Percentiles rank a stretch among this genome's conserved stretches.
These are phyloP conservation scores for Oscheius sp. DNA, from an alignment of 1,140 invertebrate genomes.

Conservation along the genomic window DNA sequence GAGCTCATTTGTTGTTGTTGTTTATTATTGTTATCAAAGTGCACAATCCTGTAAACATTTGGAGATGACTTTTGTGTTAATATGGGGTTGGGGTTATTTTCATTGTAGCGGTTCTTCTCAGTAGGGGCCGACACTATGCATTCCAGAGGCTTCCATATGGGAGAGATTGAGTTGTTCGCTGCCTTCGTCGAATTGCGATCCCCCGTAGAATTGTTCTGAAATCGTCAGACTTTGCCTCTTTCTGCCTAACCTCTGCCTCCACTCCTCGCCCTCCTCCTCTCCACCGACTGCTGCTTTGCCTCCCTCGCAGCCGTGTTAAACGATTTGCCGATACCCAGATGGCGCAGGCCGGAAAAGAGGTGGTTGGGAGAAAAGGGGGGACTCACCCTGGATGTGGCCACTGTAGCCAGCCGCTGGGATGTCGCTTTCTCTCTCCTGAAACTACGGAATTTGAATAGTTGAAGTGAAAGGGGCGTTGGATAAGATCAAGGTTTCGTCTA, in stretches of 20 bases:
- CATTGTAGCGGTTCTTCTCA: too few relatives aligned
- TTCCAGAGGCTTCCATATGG: background rate
- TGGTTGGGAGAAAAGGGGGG: background rate
- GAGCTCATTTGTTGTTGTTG: too few relatives aligned
- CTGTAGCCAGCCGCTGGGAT: constrained; percentile 38
- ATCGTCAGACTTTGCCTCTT: background rate
- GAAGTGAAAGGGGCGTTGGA: too few relatives aligned
- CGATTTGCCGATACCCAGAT: constrained; percentile 33
- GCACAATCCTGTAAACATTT: too few relatives aligned
- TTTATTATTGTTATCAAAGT: too few relatives aligned
- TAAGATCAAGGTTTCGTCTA: too few relatives aligned
- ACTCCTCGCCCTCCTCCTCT: constrained; percentile 25
- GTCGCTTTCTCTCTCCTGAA: constrained; percentile 23
- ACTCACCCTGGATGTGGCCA: constrained; percentile 32
- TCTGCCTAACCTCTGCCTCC: constrained; percentile 21
- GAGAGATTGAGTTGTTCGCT: background rate
- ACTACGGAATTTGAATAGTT: too few relatives aligned
- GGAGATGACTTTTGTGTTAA: too few relatives aligned
- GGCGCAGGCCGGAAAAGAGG: constrained; percentile 25
- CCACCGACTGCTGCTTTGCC: constrained; percentile 28
- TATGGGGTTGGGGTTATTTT: too few relatives aligned
- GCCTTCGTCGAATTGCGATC: background rate
- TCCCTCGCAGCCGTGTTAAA: constrained; percentile 33
- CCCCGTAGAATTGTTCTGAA: constrained; percentile 14
- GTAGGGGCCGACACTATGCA: background rate